Conservation (phyloP, 2,888 invertebrate genomes). For the Acanthosepion esculentum region DNA sequence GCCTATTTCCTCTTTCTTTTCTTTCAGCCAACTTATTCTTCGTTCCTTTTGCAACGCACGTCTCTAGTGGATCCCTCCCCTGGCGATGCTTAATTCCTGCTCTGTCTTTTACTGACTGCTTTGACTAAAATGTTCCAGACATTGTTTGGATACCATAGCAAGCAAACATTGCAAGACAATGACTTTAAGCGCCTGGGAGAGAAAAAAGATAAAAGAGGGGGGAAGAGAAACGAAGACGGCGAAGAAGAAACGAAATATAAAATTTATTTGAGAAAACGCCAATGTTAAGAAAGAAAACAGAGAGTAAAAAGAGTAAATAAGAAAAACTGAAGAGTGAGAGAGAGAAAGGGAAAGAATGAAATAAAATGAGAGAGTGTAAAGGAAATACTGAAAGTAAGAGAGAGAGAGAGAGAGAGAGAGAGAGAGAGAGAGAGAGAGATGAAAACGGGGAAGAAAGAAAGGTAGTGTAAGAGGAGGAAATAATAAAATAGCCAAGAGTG, state of each 20-base stretch:
- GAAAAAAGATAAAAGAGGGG: background rate
- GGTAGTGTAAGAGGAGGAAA: background rate
- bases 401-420: background rate
- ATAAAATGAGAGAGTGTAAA: too few relatives aligned
- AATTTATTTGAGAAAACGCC: background rate
- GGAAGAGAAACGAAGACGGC: background rate
- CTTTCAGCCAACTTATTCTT: background rate
- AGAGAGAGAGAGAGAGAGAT: background rate
- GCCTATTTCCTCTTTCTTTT: too few relatives aligned
- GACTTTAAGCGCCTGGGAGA: constrained; percentile 14
- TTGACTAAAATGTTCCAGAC: background rate
- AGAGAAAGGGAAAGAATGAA: background rate
- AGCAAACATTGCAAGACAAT: background rate
- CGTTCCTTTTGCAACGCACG: background rate
- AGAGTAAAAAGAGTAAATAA: background rate
- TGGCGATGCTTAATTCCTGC: background rate
- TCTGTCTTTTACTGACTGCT: background rate
- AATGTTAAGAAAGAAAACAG: background rate
- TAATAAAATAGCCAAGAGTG: too few relatives aligned
- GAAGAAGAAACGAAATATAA: too few relatives aligned
- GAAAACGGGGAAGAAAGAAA: too few relatives aligned
- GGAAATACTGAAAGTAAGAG: too few relatives aligned
- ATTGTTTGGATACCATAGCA: constrained; percentile 9
- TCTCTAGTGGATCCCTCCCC: background rate
- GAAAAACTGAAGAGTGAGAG: background rate